phyloP scores from a whole-genome alignment of 2,888 invertebrate species.

The Cephus runcator region DNA sequence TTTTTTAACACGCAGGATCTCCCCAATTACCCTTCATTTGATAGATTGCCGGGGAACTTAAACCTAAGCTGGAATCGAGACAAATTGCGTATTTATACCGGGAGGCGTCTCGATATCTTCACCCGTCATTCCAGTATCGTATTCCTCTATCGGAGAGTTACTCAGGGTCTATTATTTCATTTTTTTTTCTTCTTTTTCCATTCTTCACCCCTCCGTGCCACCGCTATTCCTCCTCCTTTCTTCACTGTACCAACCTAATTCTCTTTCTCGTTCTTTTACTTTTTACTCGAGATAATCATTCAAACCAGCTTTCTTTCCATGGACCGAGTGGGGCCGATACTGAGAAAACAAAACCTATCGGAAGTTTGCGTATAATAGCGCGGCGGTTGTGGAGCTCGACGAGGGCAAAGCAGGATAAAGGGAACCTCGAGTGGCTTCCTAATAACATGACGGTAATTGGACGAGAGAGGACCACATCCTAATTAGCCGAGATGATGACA shows the following conservation, averaged over 20 bases:
- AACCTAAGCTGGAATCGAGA: conserved; percentile 14
- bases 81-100: conserved; percentile 20
- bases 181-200: neutral
- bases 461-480: conserved; percentile 53
- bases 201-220: neutral
- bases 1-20: neutral
- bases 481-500: conserved; percentile 52
- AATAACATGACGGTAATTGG: conserved; percentile 56
- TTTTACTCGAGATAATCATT: conserved; percentile 20
- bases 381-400: conserved; percentile 22
- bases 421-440: conserved; percentile 49
- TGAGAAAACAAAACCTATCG: conserved; percentile 18
- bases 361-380: conserved; percentile 18
- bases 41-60: neutral
- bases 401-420: conserved; percentile 36
- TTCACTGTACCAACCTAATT: neutral
- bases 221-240: neutral
- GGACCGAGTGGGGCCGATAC: neutral
- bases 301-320: conserved; percentile 17
- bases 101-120: conserved; percentile 19
- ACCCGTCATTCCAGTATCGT: neutral
- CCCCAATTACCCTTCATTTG: neutral
- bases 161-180: neutral
- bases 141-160: neutral
- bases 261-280: conserved; percentile 1